phyloP scores from a whole-genome alignment of 2,797 vertebrate genomes.

The Pseudotriccus pelzelni region DNA sequence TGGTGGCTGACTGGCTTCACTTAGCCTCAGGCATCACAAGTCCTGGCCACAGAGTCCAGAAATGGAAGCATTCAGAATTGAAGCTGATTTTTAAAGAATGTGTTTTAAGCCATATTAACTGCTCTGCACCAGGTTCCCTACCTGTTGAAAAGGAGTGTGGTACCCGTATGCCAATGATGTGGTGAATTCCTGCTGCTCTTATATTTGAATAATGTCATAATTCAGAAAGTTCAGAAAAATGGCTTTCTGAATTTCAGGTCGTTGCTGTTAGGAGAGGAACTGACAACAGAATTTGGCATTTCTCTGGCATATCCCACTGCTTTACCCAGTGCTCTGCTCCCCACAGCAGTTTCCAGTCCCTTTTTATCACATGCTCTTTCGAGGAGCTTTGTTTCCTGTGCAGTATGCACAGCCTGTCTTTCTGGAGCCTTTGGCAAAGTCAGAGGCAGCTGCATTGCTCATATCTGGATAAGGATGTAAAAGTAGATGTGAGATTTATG shows the following conservation, averaged over 20 bases:
- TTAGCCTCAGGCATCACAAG: neutral
- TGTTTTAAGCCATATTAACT: neutral
- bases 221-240: neutral
- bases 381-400: neutral
- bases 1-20: rapidly evolving
- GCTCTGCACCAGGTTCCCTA: neutral
- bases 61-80: neutral
- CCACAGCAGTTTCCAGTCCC: neutral
- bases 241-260: neutral
- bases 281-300: neutral
- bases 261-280: neutral
- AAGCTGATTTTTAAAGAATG: neutral
- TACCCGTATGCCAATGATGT: neutral
- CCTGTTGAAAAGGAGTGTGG: neutral
- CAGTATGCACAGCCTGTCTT: neutral
- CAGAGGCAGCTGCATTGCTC: neutral
- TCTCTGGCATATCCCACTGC: neutral
- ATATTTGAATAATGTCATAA: too few species aligned
- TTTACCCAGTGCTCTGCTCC: neutral
- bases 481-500: neutral
- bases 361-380: neutral
- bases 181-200: neutral
- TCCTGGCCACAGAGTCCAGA: neutral
- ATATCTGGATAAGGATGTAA: neutral
- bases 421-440: neutral